Conservation (phyloP, 2,797 vertebrate species). For the Galaxias olidus region DNA sequence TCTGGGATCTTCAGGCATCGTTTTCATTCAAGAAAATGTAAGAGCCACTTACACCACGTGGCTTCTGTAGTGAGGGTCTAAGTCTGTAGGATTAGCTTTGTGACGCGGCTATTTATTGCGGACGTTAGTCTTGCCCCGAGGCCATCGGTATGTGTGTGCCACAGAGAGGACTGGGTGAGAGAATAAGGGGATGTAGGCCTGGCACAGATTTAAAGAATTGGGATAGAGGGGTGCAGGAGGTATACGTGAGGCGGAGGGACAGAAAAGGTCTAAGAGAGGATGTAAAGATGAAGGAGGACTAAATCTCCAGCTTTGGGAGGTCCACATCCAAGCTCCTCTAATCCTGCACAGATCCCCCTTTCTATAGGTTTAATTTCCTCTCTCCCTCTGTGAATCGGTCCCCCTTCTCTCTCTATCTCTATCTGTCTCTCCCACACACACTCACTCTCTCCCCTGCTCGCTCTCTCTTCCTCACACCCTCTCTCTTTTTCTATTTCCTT, state of each 20-base stretch:
- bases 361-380: constrained; percentile 60
- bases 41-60: constrained; percentile 15
- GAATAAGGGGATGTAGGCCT: constrained; percentile 4
- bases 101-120: constrained; percentile 20
- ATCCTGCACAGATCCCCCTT: constrained; percentile 44
- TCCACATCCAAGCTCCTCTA: constrained; percentile 46
- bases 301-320: constrained; percentile 47
- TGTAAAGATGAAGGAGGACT: constrained; percentile 42
- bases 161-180: constrained; percentile 28
- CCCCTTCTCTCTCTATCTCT: constrained; percentile 20
- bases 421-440: constrained; percentile 15
- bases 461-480: neutral
- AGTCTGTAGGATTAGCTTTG: neutral
- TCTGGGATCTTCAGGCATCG: constrained; percentile 24
- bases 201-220: neutral
- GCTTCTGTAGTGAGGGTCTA: too few species aligned
- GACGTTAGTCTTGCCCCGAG: constrained; percentile 25
- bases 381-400: constrained; percentile 22
- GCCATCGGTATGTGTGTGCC: constrained; percentile 41
- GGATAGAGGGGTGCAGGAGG: neutral
- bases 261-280: constrained; percentile 46
- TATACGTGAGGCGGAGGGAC: constrained; percentile 24
- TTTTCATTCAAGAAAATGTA: constrained; percentile 23
- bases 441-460: neutral
- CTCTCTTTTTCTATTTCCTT: constrained; percentile 3